Percentiles rank a stretch among this genome's conserved stretches.
phyloP scores from a whole-genome alignment of 2,888 invertebrate genomes.

The Heteromyza rotundicornis region DNA sequence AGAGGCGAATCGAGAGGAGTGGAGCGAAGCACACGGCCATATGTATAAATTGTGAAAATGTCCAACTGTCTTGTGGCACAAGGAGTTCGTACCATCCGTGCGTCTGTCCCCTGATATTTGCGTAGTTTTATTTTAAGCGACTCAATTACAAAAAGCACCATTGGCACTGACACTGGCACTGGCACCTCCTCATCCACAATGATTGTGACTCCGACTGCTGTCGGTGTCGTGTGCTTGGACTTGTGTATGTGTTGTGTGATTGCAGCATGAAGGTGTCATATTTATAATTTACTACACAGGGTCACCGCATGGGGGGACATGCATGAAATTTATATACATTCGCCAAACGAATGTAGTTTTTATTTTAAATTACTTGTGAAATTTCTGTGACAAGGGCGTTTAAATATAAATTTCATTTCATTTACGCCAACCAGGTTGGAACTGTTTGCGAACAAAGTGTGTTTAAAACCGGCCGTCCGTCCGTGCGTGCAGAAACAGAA shows the following conservation, averaged over 20 bases:
- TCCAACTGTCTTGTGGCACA: neutral
- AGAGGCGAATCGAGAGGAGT: neutral
- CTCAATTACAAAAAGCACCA: neutral
- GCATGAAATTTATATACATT: slow-evolving; percentile 19
- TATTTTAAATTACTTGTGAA: slow-evolving; percentile 38
- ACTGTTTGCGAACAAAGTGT: neutral
- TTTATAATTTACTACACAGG: slow-evolving; percentile 59
- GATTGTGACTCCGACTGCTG: neutral
- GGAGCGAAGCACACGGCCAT: neutral
- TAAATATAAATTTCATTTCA: slow-evolving; percentile 18
- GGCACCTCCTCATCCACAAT: neutral
- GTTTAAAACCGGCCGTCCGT: too few species aligned
- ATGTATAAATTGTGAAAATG: slow-evolving; percentile 1
- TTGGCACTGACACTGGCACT: neutral
- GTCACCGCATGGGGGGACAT: slow-evolving; percentile 52
- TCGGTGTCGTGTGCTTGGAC: neutral
- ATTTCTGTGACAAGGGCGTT: slow-evolving; percentile 37
- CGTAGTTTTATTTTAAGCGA: slow-evolving; percentile 8
- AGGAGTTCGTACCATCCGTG: neutral
- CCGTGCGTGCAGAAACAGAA: too few species aligned
- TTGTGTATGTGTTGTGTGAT: neutral
- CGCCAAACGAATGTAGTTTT: slow-evolving; percentile 12
- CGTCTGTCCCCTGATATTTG: neutral
- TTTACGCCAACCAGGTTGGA: neutral
- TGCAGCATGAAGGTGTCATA: slow-evolving; percentile 52